Evolutionary conservation across 2,888 invertebrate species (phyloP).

Genomic region (Gari tellinella): DNA sequence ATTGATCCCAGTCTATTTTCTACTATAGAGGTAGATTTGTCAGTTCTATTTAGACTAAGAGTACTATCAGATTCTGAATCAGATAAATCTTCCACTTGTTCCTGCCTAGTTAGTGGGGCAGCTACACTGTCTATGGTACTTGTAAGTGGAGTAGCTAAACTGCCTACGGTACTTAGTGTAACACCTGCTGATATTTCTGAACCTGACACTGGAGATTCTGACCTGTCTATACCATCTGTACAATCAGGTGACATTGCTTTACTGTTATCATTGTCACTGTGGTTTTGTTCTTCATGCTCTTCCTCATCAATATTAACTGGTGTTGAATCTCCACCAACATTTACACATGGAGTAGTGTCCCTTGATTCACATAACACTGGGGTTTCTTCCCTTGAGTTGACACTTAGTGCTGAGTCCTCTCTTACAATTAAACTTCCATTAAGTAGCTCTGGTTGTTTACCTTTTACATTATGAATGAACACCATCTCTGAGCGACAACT

Average conservation of each 20-base stretch:
- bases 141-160: too few relatives aligned
- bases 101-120: background rate
- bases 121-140: too few relatives aligned
- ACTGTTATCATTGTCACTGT: too few relatives aligned
- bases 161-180: too few relatives aligned
- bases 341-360: constrained; percentile 31
- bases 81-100: constrained; percentile 11
- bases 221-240: too few relatives aligned
- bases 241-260: too few relatives aligned
- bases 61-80: constrained; percentile 34
- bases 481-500: constrained; percentile 65
- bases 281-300: too few relatives aligned
- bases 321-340: constrained; percentile 6
- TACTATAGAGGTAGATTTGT: constrained; percentile 50
- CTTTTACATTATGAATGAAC: constrained; percentile 41
- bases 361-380: constrained; percentile 31
- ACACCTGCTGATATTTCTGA: too few relatives aligned
- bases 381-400: constrained; percentile 43
- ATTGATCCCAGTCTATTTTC: constrained; percentile 24
- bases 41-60: constrained; percentile 8
- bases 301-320: constrained; percentile 23
- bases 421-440: constrained; percentile 41
- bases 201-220: too few relatives aligned
- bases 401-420: constrained; percentile 51
- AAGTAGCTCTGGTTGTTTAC: constrained; percentile 7